Percentiles rank a stretch among this genome's conserved stretches.
phyloP scores from a whole-genome alignment of 1,140 invertebrate genomes.

The Caenorhabditis remanei region DNA sequence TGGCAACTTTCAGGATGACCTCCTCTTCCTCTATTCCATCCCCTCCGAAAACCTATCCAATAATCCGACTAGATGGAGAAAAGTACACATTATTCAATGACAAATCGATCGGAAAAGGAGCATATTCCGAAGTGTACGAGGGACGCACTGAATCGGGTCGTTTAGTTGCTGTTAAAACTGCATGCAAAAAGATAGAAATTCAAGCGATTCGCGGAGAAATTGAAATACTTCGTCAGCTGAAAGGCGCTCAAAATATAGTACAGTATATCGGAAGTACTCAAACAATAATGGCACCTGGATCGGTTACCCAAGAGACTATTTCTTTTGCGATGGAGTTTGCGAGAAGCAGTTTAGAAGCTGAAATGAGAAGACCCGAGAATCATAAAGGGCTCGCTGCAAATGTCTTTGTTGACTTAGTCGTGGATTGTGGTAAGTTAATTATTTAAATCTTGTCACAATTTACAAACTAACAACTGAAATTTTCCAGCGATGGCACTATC shows the following conservation, averaged over 20 bases:
- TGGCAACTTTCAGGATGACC: not conserved
- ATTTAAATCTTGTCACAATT: too few species aligned
- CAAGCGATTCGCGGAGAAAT: conserved; percentile 5
- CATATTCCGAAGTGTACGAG: conserved; percentile 22
- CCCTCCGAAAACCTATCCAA: not conserved
- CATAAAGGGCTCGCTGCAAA: conserved; percentile 22
- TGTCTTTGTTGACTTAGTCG: conserved; percentile 35
- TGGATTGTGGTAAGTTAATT: conserved; percentile 56
- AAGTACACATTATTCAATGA: conserved; percentile 32
- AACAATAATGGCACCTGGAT: conserved; percentile 9
- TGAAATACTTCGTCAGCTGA: conserved; percentile 34
- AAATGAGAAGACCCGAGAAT: conserved; percentile 42
- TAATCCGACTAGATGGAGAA: not conserved
- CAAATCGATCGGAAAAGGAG: conserved; percentile 1
- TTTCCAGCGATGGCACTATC: conserved; percentile 44
- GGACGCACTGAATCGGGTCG: conserved; percentile 40
- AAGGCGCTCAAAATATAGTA: conserved; percentile 34
- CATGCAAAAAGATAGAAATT: not conserved
- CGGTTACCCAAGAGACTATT: not conserved
- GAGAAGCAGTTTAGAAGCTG: conserved; percentile 19
- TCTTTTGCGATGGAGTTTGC: conserved; percentile 61
- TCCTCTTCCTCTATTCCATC: not conserved
- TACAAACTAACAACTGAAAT: not conserved
- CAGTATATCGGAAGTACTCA: conserved; percentile 22
- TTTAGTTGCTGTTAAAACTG: conserved; percentile 45